Evolutionary conservation across 1,140 invertebrate species (phyloP), one percentile per base, ranked within the genome.

Genomic region (Penaeus japonicus): DNA sequence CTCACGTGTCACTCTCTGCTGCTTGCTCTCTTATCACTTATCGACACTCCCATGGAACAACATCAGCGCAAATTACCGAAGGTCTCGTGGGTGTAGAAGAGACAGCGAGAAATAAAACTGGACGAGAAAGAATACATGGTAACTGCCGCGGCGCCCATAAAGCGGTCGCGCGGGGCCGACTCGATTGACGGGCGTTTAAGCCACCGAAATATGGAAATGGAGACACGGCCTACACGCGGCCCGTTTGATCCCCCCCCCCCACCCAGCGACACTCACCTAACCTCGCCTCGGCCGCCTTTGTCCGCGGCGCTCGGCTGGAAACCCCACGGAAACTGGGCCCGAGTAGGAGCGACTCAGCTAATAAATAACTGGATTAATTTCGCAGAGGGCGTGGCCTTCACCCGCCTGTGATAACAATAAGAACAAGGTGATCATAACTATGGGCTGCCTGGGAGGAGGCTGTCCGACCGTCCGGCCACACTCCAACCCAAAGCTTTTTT

Each of bases 171-270:
- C 70, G 70, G 35, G 70, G 24, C 27, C 70, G 70, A 15, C 17
- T n/a, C 70, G 18, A 30, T 73, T 73, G 18, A 32, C 27, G 70
- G 70, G 70, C 70, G 70, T 73, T 73, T 73, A 73, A 73, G 24
- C 70, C 70, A 32, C 70, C 24, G 35, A 73, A 73, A 73, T 73
- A 73, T 73, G 70, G 70, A 30, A 73, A 73, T 73, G 70, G 70
- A 73, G 70, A 73, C 70, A 32, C 20, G 70, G 70, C 35, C 70
- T 30, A 22, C 70, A n/a, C 27, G 70, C 70, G 70, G 70, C 35
- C n/a, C 7, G 18, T 73, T 73, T 73, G 70, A 73, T 73, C 70
- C 27, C 27, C 27, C 3, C 27, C 20, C 27, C 27, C 32, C 32
- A 0, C 35, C 70, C 35, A 17, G 35, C 27, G 27, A 15, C n/a